phyloP scores from a whole-genome alignment of 92 coral and sea anemone species.

The Galaxea fascicularis region DNA sequence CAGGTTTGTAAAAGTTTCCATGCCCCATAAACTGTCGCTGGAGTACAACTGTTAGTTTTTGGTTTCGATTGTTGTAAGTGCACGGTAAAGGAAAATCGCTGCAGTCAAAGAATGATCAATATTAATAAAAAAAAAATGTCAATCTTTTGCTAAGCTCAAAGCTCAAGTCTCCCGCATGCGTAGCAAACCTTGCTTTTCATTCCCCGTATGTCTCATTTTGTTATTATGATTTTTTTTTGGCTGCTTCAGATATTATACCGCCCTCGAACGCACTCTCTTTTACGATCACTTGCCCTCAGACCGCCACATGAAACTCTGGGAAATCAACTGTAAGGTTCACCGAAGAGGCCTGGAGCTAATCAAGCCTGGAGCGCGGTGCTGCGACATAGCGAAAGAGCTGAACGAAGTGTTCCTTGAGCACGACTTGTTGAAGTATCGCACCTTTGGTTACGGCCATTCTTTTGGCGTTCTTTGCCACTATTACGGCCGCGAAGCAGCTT shows the following conservation, averaged over 20 bases:
- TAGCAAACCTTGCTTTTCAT: background rate
- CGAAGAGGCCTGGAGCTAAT: conserved; percentile 89
- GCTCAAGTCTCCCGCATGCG: too few relatives aligned
- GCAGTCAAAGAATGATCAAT: too few relatives aligned
- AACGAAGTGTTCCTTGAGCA: conserved; percentile 80
- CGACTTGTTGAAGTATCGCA: conserved; percentile 82
- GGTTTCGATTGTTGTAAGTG: too few relatives aligned
- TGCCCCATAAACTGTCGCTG: too few relatives aligned
- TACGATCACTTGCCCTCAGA: conserved; percentile 91
- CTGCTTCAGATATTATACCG: conserved; percentile 75
- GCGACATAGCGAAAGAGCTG: conserved; percentile 89
- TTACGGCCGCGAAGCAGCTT: conserved; percentile 95
- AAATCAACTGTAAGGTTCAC: conserved; percentile 86
- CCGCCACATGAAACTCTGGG: conserved; percentile 94
- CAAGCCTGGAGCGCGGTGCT: conserved; percentile 82
- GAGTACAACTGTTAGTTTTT: too few relatives aligned
- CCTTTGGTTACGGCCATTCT: conserved; percentile 94
- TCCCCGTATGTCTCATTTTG: background rate
- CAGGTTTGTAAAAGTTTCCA: too few relatives aligned
- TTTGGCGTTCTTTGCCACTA: conserved; percentile 92
- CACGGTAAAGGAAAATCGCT: too few relatives aligned
- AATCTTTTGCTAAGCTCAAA: too few relatives aligned
- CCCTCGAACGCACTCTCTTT: conserved; percentile 89
- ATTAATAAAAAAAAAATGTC: too few relatives aligned
- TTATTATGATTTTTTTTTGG: background rate